Base-by-base conservation (phyloP, 2,888 invertebrate species). In the Caenorhabditis wallacei region DNA sequence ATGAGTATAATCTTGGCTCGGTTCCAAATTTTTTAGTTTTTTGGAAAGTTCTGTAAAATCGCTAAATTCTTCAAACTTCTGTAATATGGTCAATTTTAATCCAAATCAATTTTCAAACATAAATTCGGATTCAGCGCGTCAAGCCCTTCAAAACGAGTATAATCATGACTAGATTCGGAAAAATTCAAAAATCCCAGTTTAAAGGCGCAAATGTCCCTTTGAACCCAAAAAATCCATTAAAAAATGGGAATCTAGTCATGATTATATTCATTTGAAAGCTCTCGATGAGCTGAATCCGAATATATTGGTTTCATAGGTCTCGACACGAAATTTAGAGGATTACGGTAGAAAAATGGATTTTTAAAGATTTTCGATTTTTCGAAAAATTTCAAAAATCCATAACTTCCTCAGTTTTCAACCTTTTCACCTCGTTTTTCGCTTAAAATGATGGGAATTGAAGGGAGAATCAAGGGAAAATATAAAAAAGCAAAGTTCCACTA, bases 201-300 rank as follows among this genome's bases (percentile, higher is more conserved):
- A n/a, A 46, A 46, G 46, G 46, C 46, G 46, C 46, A 46, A 5
- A 30, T 30, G 30, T 30, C 30, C 30, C 30, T 30, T 30, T 30
- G 8, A 30, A 30, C 30, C 8, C 30, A 5, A 30, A 30, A 30
- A 30, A 5, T 30, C 30, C 3, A 30, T n/a, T n/a, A 30, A 30
- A 3, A 30, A 30, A 3, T 8, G 30, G 30, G 30, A 30, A 30
- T 8, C 30, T 30, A 30, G 43, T 43, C 43, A 43, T 43, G 43
- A 43, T 43, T 43, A 43, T 43, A 43, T 10, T 54, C 54, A 26
- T 26, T 54, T 26, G 54, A 54, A 54, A 26, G 54, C 59, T 63
- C 24, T 43, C 24, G 61, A 26, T 43, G 35, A 51, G 48, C 46
- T 48, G 16, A 30, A 30, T 51, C 13, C 13, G 30, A 3, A 30